These are phyloP conservation scores for Argyresthia goedartella DNA, from an alignment of 2,888 invertebrate species.

Conservation along the genomic window DNA sequence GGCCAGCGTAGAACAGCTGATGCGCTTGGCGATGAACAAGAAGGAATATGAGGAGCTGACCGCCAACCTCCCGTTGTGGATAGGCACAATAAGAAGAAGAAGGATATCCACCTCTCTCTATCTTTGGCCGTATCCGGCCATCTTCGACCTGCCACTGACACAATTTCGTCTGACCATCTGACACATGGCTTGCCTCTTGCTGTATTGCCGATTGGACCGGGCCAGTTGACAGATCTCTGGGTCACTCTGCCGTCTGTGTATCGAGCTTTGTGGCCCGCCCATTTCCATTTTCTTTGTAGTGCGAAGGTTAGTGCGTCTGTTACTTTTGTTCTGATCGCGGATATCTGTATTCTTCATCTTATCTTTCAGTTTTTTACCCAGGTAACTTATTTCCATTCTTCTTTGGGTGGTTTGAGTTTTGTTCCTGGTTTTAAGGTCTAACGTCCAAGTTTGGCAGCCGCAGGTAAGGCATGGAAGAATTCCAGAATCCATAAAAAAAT, in stretches of 20 bases:
- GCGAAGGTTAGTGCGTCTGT: not conserved
- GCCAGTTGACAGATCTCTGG: not conserved
- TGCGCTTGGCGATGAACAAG: too few relatives aligned
- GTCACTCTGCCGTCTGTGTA: not conserved
- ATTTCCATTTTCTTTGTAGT: slow-evolving; percentile 9
- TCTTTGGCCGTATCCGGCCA: not conserved
- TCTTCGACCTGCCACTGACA: not conserved
- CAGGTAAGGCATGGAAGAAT: not conserved
- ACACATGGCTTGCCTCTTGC: not conserved
- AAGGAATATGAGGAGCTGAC: too few relatives aligned
- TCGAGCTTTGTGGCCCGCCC: slow-evolving; percentile 8
- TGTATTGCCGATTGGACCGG: not conserved
- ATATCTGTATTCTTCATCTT: not conserved
- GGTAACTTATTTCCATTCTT: not conserved
- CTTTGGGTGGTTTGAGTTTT: not conserved
- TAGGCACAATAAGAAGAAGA: too few relatives aligned
- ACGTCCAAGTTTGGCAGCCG: not conserved
- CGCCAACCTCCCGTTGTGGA: too few relatives aligned
- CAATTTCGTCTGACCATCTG: not conserved
- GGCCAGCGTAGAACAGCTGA: too few relatives aligned
- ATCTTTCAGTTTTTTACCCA: not conserved
- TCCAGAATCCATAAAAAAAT: not conserved
- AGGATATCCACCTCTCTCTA: not conserved
- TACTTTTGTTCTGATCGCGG: not conserved
- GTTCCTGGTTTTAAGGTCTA: not conserved